Evolutionary conservation across 2,888 invertebrate genomes (phyloP), one percentile per base, ranked within the genome.

Genomic region (Drosophila longiperda): DNA sequence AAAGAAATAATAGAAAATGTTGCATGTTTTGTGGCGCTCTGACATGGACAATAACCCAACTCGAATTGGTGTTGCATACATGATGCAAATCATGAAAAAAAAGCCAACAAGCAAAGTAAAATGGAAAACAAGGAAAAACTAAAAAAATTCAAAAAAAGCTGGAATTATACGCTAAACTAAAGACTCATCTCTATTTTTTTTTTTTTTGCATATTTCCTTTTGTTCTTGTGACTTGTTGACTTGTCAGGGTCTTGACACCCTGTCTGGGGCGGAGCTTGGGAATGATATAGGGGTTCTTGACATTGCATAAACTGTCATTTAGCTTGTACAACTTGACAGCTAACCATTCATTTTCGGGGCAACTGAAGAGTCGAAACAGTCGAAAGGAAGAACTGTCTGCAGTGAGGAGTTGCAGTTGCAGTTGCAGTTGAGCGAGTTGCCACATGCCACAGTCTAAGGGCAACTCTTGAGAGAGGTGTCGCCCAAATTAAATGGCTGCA

Each of bases 221-320:
- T 73, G 74, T 62, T 61, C 58, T 66, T 64, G 63, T 71, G 65
- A 65, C 78, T 71, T 82, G 83, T 77, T 71, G 82, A 77, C 80
- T 82, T 75, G 75, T 72, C 70, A 71, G 64, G 54, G 34, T 49
- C 29, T 57, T 77, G 80, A 82, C 86, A 73, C 50, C 45, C 50
- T 42, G 67, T 63, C 70, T 68, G 36, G 12, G 48, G 40, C 15
- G 36, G 33, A 20, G 23, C 9, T n/a, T 15, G 57, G 48, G 48
- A 15, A 23, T 53, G 82, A 62, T 62, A 49, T 68, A 40, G 55
- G 66, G 69, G 67, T 48, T 75, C 82, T 75, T 85, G 83, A 78
- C 75, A 78, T 78, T 81, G 84, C 80, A 83, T 82, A 84, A 87
- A 87, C 82, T 90, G 87, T 76, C 89, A 83, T 90, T 90, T 80